Evolutionary conservation across 2,888 invertebrate species (phyloP), one percentile per base, ranked within the genome.

Genomic region (Rambutsinella grinnellia): DNA sequence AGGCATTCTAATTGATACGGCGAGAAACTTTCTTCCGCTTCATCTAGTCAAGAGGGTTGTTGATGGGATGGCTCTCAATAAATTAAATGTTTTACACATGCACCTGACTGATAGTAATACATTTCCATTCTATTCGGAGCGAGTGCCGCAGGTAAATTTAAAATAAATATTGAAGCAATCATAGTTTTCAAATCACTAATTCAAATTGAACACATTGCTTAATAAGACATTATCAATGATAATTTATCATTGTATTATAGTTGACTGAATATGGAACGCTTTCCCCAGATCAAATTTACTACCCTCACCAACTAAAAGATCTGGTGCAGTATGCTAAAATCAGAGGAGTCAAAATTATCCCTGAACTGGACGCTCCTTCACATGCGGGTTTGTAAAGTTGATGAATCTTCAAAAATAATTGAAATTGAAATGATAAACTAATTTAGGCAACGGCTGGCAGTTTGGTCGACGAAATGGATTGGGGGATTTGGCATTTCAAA

Each of bases 81-180:
- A 97, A 86, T 85, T 97, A 84, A 98, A 98, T 86, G 93, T 94
- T 0, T 93, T 98, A 88, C 97, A 97, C 85, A 97, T 97, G 63
- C 83, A 95, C 85, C 93, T 95, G 57, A 94, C 94, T 0, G 98
- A 98, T 87, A 93, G 94, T 21, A 96, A 97, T 80, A 96, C 97
- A 83, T 98, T 97, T 85, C 97, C 97, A 0, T 92, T 95, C 84
- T 92, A 92, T 63, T 91, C 93, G 0, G 89, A 89, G 84, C 90
- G 90, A 13, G 90, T 90, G 80, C 94, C 94, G 0, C 88, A 92
- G 76, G 81, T 82, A n/a, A 36, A n/a, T n/a, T n/a, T n/a, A n/a
- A n/a, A n/a, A n/a, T n/a, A n/a, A n/a, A n/a, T n/a, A n/a, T n/a
- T 27, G 21, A 3, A 51, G 8, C 17, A 51, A 8, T 15, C 17